phyloP scores from a whole-genome alignment of 2,888 invertebrate species.

The Oeneis ivallda region DNA sequence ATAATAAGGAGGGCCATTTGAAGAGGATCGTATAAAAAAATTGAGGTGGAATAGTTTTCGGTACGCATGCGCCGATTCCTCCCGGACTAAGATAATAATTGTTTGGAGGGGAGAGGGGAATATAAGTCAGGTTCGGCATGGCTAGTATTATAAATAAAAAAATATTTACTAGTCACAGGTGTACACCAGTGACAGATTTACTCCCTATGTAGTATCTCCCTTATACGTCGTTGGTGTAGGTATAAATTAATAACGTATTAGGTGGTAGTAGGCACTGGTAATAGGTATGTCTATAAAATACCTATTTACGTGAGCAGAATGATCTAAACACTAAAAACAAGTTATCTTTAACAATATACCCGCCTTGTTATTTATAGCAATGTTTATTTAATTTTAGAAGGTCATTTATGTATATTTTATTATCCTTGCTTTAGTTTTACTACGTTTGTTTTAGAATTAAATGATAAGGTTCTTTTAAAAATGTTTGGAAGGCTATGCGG shows the following conservation, averaged over 20 bases:
- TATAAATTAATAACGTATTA: background rate
- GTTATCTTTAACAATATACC: slow-evolving; percentile 17
- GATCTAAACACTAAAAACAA: slow-evolving; percentile 21
- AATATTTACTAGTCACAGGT: too few relatives aligned
- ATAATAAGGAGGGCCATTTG: too few relatives aligned
- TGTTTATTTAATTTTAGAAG: slow-evolving; percentile 31
- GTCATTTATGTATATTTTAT: slow-evolving; percentile 21
- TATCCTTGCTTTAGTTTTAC: slow-evolving; percentile 32
- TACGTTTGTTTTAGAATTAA: slow-evolving; percentile 18
- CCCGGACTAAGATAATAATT: too few relatives aligned
- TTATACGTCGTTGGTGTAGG: background rate
- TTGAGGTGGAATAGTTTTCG: too few relatives aligned
- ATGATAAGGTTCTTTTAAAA: slow-evolving; percentile 15
- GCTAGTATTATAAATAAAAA: too few relatives aligned
- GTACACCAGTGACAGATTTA: background rate
- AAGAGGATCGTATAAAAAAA: too few relatives aligned
- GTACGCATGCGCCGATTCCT: too few relatives aligned
- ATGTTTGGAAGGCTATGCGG: slow-evolving; percentile 13
- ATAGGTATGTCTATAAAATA: background rate
- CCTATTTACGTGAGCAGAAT: slow-evolving; percentile 9
- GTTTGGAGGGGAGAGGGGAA: too few relatives aligned
- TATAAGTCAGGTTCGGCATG: too few relatives aligned
- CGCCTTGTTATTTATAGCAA: slow-evolving; percentile 23
- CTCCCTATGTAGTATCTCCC: too few relatives aligned
- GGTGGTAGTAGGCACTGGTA: too few relatives aligned